Percentiles rank a stretch among this genome's conserved stretches.
These are phyloP conservation scores for Busseola fusca DNA, from an alignment of 2,888 invertebrate species.

Conservation along the genomic window DNA sequence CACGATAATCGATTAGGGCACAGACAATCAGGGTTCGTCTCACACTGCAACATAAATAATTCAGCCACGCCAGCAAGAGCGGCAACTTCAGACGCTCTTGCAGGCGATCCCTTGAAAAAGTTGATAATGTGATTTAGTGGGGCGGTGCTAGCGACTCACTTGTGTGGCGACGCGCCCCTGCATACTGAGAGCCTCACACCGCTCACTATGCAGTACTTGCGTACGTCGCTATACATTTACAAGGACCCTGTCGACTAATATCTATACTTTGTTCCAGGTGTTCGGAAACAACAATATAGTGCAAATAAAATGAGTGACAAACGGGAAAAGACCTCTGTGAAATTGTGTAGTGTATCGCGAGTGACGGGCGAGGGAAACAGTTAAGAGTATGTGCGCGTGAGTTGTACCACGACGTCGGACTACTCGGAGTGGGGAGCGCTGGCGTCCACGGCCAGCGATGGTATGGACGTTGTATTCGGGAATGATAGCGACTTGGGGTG, in stretches of 20 bases:
- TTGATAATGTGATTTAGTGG: slow-evolving; percentile 77
- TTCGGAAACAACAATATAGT: slow-evolving; percentile 48
- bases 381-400: slow-evolving; percentile 80
- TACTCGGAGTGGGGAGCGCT: slow-evolving; percentile 82
- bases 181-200: slow-evolving; percentile 67
- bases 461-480: slow-evolving; percentile 85
- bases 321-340: slow-evolving; percentile 67
- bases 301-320: slow-evolving; percentile 73
- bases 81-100: slow-evolving; percentile 35
- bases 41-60: slow-evolving; percentile 76
- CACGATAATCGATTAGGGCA: slow-evolving; percentile 71
- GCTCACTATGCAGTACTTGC: slow-evolving; percentile 59
- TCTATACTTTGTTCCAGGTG: slow-evolving; percentile 71
- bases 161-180: slow-evolving; percentile 71
- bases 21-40: slow-evolving; percentile 71
- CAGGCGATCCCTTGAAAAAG: slow-evolving; percentile 70
- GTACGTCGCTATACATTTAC: slow-evolving; percentile 68
- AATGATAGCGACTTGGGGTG: slow-evolving; percentile 80
- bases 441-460: slow-evolving; percentile 87
- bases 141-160: slow-evolving; percentile 71
- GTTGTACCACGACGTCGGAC: slow-evolving; percentile 85
- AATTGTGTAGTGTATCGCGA: slow-evolving; percentile 69
- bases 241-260: slow-evolving; percentile 55
- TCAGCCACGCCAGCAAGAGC: slow-evolving; percentile 65
- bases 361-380: slow-evolving; percentile 75